A percentile compares a stretch with the other conserved stretches of the same genome.
These are phyloP conservation scores for Temnothorax curvispinosus DNA, from an alignment of 1,140 invertebrate species.

Conservation along the genomic window DNA sequence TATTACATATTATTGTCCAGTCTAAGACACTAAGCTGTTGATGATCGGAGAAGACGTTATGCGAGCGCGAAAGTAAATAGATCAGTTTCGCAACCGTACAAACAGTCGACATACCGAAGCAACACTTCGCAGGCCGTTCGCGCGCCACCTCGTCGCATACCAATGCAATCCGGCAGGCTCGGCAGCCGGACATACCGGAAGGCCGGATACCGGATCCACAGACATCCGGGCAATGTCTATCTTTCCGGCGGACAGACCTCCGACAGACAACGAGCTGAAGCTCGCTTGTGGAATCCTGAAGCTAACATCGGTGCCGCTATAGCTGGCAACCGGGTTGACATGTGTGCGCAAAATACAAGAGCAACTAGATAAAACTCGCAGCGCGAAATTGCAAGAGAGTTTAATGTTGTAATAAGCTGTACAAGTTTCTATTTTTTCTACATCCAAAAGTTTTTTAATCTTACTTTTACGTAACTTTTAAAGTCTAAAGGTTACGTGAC, in stretches of 20 bases:
- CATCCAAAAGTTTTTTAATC: not conserved
- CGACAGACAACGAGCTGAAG: constrained; percentile 60
- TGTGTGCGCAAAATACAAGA: constrained; percentile 30
- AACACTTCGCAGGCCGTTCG: constrained; percentile 78
- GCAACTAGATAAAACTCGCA: not conserved
- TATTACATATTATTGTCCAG: not conserved
- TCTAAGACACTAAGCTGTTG: constrained; percentile 25
- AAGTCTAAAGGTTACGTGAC: not conserved
- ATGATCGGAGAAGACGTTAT: constrained; percentile 56
- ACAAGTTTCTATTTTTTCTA: not conserved
- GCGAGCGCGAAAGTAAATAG: constrained; percentile 47
- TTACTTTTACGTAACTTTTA: not conserved
- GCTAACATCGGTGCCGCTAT: constrained; percentile 12
- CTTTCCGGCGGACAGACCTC: constrained; percentile 69
- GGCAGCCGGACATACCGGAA: constrained; percentile 73
- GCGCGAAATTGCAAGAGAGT: not conserved
- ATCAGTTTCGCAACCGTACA: constrained; percentile 55
- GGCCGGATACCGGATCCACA: constrained; percentile 67
- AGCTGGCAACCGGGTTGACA: constrained; percentile 29
- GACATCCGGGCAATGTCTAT: constrained; percentile 74
- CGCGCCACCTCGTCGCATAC: constrained; percentile 74
- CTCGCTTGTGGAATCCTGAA: constrained; percentile 61
- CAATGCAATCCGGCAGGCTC: constrained; percentile 67
- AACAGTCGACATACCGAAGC: constrained; percentile 77
- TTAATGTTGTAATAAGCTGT: not conserved